Evolutionary conservation across 1,140 invertebrate species (phyloP).

Genomic region (Sweltsa coloradensis): DNA sequence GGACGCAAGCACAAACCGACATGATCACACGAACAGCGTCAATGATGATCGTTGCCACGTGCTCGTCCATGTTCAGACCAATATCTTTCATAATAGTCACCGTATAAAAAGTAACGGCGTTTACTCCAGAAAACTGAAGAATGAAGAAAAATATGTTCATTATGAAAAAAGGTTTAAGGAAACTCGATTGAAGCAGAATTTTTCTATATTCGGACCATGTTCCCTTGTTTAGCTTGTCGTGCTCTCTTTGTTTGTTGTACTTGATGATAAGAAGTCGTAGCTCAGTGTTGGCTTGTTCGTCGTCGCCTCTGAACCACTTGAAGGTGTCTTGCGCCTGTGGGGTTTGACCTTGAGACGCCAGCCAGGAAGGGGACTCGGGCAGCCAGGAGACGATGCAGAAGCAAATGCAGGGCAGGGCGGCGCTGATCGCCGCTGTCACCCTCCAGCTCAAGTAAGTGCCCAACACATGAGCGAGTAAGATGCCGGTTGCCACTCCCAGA

Average conservation of each 20-base stretch:
- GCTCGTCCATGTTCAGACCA: constrained; percentile 38
- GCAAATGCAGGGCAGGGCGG: constrained; percentile 34
- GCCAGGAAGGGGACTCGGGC: constrained; percentile 61
- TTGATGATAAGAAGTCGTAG: not conserved
- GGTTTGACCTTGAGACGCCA: constrained; percentile 37
- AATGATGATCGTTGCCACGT: constrained; percentile 47
- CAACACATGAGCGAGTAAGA: constrained; percentile 40
- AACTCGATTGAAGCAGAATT: constrained; percentile 19
- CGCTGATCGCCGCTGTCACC: constrained; percentile 37
- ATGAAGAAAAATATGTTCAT: constrained; percentile 44
- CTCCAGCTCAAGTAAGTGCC: constrained; percentile 46
- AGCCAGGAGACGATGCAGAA: constrained; percentile 35
- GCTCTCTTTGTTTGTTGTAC: not conserved
- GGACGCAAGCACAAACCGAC: constrained; percentile 39
- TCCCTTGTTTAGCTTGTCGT: not conserved
- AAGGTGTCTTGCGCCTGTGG: constrained; percentile 37
- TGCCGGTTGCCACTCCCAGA: constrained; percentile 38
- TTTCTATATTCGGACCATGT: not conserved
- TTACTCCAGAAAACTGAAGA: constrained; percentile 47
- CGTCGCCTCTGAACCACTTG: constrained; percentile 23
- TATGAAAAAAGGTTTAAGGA: constrained; percentile 44
- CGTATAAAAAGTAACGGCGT: constrained; percentile 61
- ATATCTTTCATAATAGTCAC: constrained; percentile 38
- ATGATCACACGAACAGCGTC: constrained; percentile 51
- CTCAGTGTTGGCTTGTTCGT: constrained; percentile 17